These are phyloP conservation scores for Subacronicta megacephala DNA, from an alignment of 2,888 invertebrate species.

Conservation along the genomic window DNA sequence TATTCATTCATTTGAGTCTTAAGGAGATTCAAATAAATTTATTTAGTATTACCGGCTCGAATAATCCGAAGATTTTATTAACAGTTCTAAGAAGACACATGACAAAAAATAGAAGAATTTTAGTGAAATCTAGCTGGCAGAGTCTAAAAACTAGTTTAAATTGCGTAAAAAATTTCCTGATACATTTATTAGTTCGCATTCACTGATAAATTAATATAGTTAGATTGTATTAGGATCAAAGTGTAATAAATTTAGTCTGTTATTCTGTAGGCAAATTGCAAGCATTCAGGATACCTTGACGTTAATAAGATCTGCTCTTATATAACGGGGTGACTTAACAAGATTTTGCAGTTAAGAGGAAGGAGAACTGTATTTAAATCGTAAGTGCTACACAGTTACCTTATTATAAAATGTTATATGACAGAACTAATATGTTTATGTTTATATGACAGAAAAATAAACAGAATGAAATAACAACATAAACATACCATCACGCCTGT, in stretches of 20 bases:
- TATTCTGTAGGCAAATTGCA: conserved; percentile 21
- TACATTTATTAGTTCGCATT: no score
- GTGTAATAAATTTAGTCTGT: conserved; percentile 7
- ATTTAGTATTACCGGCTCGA: conserved; percentile 2
- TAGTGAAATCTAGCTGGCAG: no score
- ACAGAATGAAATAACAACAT: no score
- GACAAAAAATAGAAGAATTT: no score
- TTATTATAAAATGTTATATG: background rate
- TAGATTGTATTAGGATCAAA: conserved; percentile 15
- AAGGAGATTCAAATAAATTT: background rate
- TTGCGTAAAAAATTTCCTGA: background rate
- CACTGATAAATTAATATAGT: no score
- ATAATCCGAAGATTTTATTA: background rate
- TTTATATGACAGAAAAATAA: no score
- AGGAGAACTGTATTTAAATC: background rate
- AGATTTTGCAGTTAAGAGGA: conserved; percentile 22
- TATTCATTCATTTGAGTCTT: conserved; percentile 27
- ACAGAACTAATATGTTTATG: no score
- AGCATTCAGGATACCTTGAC: conserved; percentile 6
- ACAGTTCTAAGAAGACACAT: no score
- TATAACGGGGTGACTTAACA: conserved; percentile 13
- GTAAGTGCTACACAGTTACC: background rate
- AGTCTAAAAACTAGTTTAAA: no score
- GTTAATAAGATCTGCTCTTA: conserved; percentile 39
- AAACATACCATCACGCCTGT: no score